Evolutionary conservation across 2,888 invertebrate genomes (phyloP).

Genomic region (Troglohyphantes excavatus): DNA sequence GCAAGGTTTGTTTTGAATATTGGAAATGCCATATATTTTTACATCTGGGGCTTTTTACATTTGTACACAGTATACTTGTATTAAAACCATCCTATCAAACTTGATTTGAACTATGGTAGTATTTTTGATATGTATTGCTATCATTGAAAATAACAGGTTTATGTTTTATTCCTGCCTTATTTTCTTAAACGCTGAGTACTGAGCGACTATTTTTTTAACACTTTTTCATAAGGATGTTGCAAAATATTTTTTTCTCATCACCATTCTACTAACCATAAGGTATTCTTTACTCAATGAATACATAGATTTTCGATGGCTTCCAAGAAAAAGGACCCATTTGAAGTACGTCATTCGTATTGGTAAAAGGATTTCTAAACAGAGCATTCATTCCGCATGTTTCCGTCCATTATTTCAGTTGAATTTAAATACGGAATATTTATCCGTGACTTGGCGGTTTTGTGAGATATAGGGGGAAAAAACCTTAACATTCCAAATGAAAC

Average conservation of each 20-base stretch:
- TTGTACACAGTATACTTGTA: constrained; percentile 2
- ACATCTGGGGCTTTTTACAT: not conserved
- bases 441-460: constrained; percentile 18
- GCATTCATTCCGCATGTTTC: constrained; percentile 42
- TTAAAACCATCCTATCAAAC: constrained; percentile 36
- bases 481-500: constrained; percentile 12
- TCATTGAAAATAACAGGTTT: constrained; percentile 36
- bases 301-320: constrained; percentile 66
- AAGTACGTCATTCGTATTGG: not conserved
- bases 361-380: constrained; percentile 5
- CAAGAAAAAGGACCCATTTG: constrained; percentile 31
- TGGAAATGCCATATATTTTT: not conserved
- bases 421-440: constrained; percentile 70
- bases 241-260: not conserved
- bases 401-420: constrained; percentile 35
- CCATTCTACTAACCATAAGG: constrained; percentile 47
- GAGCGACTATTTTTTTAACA: constrained; percentile 53
- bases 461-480: not conserved
- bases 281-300: constrained; percentile 67
- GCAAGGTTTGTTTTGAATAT: constrained; percentile 34
- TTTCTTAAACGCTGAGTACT: constrained; percentile 22
- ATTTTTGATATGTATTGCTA: constrained; percentile 28
- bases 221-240: too few relatives aligned
- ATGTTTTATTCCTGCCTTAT: constrained; percentile 13
- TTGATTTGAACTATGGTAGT: constrained; percentile 48